A percentile compares a stretch with the other conserved stretches of the same genome.
Evolutionary conservation across 2,113 vertebrate genomes (phyloP).

Genomic region (Herpetotheres cachinnans): DNA sequence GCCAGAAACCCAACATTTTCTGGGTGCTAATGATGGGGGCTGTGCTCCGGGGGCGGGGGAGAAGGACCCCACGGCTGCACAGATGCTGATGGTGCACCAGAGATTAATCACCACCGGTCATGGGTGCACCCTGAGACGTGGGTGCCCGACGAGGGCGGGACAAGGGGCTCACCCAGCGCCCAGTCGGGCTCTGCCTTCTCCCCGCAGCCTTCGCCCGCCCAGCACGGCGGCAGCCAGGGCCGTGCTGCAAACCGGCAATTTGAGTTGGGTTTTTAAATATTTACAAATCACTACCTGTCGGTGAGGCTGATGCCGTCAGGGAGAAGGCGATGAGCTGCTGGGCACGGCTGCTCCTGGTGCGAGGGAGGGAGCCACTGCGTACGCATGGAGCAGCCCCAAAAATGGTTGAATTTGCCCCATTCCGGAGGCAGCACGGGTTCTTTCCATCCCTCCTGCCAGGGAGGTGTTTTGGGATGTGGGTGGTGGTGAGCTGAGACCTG

Average conservation of each 20-base stretch:
- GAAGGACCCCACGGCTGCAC: not conserved
- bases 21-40: constrained; percentile 42
- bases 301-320: not conserved
- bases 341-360: not conserved
- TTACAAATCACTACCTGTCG: not conserved
- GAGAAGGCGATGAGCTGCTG: not conserved
- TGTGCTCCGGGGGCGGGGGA: not conserved
- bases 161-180: not conserved
- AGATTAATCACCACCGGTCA: rapidly evolving
- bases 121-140: rapidly evolving
- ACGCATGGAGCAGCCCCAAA: rapidly evolving
- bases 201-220: not conserved
- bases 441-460: not conserved
- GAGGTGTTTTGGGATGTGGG: not conserved
- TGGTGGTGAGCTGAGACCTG: not conserved
- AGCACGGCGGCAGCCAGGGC: not conserved
- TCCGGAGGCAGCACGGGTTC: rapidly evolving
- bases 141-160: rapidly evolving
- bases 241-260: not conserved
- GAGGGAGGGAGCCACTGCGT: not conserved
- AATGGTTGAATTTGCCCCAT: not conserved
- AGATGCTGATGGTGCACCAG: not conserved
- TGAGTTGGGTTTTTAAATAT: not conserved
- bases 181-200: not conserved
- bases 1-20: constrained; percentile 36